A percentile compares a stretch with the other conserved stretches of the same genome.
These are phyloP conservation scores for Musca domestica DNA, from an alignment of 1,140 invertebrate genomes.

Conservation along the genomic window DNA sequence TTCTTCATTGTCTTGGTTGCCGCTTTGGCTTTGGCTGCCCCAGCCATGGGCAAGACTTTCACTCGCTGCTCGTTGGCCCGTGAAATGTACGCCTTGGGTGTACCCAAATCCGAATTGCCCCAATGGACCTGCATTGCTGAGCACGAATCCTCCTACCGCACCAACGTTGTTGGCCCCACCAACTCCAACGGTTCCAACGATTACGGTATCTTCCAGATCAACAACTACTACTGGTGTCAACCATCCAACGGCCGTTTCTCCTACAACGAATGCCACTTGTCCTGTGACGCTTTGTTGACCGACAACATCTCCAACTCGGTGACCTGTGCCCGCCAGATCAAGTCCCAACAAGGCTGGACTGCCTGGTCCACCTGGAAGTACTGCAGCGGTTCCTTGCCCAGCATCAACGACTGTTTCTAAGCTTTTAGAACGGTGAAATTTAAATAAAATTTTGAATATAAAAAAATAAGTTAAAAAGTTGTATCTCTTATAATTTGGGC, in stretches of 20 bases:
- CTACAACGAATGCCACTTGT: constrained; percentile 29
- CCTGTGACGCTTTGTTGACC: neutral
- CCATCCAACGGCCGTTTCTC: constrained; percentile 29
- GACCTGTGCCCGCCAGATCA: constrained; percentile 34
- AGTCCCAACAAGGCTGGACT: constrained; percentile 34
- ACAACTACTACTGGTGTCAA: constrained; percentile 42
- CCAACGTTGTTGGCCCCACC: constrained; percentile 25
- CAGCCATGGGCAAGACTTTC: constrained; percentile 20
- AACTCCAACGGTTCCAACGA: constrained; percentile 37
- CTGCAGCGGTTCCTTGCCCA: constrained; percentile 35
- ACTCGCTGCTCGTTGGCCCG: constrained; percentile 60
- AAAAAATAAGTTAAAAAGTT: too few relatives aligned
- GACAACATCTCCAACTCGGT: constrained; percentile 26
- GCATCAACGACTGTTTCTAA: constrained; percentile 39
- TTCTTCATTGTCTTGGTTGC: neutral
- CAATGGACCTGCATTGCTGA: constrained; percentile 20
- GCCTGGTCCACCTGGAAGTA: constrained; percentile 39
- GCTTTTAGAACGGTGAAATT: too few relatives aligned
- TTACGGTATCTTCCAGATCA: constrained; percentile 45
- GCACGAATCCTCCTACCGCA: constrained; percentile 8
- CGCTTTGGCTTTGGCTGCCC: constrained; percentile 7
- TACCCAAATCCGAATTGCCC: constrained; percentile 9
- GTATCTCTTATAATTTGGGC: too few relatives aligned
- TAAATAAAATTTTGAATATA: too few relatives aligned
- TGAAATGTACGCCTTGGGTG: constrained; percentile 29